Evolutionary conservation across 1,140 invertebrate species (phyloP), one percentile per base, ranked within the genome.

Genomic region (Uloborus diversus): DNA sequence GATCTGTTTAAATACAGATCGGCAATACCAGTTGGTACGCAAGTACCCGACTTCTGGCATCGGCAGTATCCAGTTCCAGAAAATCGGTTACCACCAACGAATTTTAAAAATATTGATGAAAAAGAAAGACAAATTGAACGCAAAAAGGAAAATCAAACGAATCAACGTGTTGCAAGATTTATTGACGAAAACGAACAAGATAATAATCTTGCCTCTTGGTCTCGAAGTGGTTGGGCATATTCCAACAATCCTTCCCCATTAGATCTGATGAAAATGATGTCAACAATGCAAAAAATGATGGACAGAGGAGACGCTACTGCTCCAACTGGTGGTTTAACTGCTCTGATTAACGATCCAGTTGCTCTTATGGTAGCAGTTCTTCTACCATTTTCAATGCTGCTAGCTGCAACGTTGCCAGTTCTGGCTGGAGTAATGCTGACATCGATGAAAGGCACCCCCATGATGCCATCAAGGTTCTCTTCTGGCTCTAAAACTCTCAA

Each of bases 361-460:
- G 35, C 70, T 32, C 14, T 49, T 3, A 49, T 73, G 57, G 23
- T 78, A 1, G 62, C 62, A 4, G 30, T 59, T 20, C 20, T 65
- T 7, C 37, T 78, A 17, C 73, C 73, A 13, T 42, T 78, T n/a
- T 65, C 73, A 3, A 11, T 78, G 49, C 28, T 78, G 17, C 32
- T 78, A 4, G 32, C 49, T 13, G 61, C 73, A 13, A 47, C 37
- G n/a, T 14, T 78, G 9, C 73, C 73, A 25, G 23, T 66, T 3
- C 32, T 78, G 5, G 32, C 57, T 17, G 47, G 62, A n/a, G 37
- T 42, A 13, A 78, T n/a, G 20, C 27, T 62, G 0, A 23, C 35
- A 17, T 17, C 20, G 14, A 17, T 1, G 23, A 64, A 49, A 14
- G 20, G 1, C 4, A 78, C 37, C 33, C 1, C 9, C 17, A 64